Percentiles rank a stretch among this genome's conserved stretches.
Evolutionary conservation across 2,113 vertebrate genomes (phyloP).

Genomic region (Bolborhynchus lineola): DNA sequence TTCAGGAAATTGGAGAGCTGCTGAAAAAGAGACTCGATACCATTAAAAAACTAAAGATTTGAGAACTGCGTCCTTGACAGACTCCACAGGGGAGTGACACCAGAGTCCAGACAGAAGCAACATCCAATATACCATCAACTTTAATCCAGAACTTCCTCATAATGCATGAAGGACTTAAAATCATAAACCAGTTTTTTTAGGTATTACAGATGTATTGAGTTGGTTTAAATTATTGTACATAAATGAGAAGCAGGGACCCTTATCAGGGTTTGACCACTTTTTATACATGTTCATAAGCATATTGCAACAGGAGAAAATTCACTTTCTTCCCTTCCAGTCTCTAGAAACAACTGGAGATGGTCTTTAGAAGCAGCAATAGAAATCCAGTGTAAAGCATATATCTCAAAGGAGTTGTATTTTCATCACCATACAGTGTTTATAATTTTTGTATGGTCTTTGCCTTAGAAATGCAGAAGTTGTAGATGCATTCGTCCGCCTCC

Average conservation of each 20-base stretch:
- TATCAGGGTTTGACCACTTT: conserved; percentile 79
- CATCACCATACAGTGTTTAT: conserved; percentile 47
- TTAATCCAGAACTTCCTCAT: conserved; percentile 82
- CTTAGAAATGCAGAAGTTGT: conserved; percentile 55
- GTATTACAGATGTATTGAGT: conserved; percentile 76
- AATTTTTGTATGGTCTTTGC: conserved; percentile 63
- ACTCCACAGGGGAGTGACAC: conserved; percentile 31
- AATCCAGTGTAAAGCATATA: conserved; percentile 67
- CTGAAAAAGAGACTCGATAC: conserved; percentile 93
- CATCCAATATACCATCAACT: conserved; percentile 69
- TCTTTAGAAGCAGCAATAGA: conserved; percentile 79
- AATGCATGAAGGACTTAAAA: conserved; percentile 85
- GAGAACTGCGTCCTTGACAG: conserved; percentile 57
- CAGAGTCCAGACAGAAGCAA: conserved; percentile 62
- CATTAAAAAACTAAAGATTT: conserved; percentile 93
- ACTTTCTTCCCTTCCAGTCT: conserved; percentile 66
- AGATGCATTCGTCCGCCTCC: background rate
- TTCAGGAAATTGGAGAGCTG: conserved; percentile 93
- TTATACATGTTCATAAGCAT: conserved; percentile 77
- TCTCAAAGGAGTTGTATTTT: conserved; percentile 65
- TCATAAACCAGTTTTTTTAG: conserved; percentile 78
- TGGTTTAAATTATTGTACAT: conserved; percentile 95
- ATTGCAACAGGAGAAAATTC: conserved; percentile 64
- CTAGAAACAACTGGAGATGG: conserved; percentile 60
- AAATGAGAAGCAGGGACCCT: conserved; percentile 79